phyloP scores from a whole-genome alignment of 1,140 invertebrate genomes.

The Drosophila dunni region DNA sequence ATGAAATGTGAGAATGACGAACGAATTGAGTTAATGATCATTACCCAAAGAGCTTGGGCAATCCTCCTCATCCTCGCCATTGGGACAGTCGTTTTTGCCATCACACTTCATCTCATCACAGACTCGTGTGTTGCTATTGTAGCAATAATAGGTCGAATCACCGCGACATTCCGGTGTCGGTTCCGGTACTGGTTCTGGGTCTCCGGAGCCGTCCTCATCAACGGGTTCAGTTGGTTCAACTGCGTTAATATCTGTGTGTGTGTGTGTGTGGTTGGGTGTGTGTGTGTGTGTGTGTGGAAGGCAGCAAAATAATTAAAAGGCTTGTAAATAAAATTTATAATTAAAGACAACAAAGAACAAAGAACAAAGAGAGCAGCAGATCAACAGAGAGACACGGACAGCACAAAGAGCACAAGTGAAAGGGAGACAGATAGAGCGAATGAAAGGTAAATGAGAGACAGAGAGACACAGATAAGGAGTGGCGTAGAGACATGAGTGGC shows the following conservation, averaged over 20 bases:
- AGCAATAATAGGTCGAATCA: constrained; percentile 86
- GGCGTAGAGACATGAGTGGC: neutral
- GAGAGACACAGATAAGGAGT: neutral
- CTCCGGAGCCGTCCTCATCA: constrained; percentile 61
- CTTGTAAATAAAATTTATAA: constrained; percentile 18
- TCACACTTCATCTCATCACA: constrained; percentile 87
- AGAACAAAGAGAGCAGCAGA: neutral
- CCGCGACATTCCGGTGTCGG: constrained; percentile 84
- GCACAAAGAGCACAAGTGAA: neutral
- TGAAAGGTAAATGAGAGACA: neutral
- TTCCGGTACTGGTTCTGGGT: constrained; percentile 6
- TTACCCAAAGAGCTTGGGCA: constrained; percentile 53
- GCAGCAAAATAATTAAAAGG: constrained; percentile 41
- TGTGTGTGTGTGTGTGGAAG: constrained; percentile 23
- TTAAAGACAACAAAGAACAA: constrained; percentile 8
- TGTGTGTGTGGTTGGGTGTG: constrained; percentile 21
- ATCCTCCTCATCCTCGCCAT: constrained; percentile 57
- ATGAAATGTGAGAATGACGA: neutral
- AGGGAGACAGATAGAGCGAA: neutral
- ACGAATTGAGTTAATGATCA: neutral
- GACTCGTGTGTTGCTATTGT: constrained; percentile 75
- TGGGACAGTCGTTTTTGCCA: constrained; percentile 84
- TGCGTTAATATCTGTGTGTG: constrained; percentile 16
- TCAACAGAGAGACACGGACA: constrained; percentile 3
- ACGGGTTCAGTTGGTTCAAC: neutral